These are phyloP conservation scores for Lacerta agilis DNA, from an alignment of 2,797 vertebrate genomes.

Conservation along the genomic window DNA sequence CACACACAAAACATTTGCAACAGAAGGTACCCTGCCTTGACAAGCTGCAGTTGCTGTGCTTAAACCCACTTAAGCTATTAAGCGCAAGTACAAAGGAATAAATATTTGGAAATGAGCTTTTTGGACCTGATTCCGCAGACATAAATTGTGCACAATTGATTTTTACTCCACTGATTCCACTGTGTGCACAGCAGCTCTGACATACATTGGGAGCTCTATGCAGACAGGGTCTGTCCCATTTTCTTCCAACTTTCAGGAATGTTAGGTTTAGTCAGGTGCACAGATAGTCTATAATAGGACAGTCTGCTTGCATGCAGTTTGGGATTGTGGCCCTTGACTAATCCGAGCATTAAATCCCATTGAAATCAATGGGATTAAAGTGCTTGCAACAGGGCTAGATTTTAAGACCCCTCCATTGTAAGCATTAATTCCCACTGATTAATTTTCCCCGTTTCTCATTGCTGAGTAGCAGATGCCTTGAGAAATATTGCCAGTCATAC, in stretches of 20 bases:
- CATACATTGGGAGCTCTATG: background rate
- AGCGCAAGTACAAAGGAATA: background rate
- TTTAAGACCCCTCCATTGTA: background rate
- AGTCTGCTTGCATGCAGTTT: background rate
- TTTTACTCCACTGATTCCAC: background rate
- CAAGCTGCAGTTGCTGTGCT: background rate
- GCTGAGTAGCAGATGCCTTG: background rate
- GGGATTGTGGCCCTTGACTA: background rate
- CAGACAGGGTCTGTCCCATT: background rate
- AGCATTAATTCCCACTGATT: background rate
- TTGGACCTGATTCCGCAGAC: background rate
- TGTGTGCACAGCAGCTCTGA: background rate
- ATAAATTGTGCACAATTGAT: background rate
- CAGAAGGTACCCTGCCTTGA: background rate
- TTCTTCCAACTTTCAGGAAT: background rate
- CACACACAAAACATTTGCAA: background rate
- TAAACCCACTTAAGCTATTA: background rate
- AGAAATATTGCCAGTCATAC: background rate
- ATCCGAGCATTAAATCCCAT: background rate
- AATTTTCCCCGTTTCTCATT: background rate
- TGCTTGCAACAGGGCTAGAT: background rate
- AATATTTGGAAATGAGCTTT: background rate
- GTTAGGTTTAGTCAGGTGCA: background rate
- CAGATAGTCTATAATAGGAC: background rate
- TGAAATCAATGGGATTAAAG: constrained; percentile 2